Base-by-base conservation (phyloP, 2,797 vertebrate genomes). In the Huso huso region DNA sequence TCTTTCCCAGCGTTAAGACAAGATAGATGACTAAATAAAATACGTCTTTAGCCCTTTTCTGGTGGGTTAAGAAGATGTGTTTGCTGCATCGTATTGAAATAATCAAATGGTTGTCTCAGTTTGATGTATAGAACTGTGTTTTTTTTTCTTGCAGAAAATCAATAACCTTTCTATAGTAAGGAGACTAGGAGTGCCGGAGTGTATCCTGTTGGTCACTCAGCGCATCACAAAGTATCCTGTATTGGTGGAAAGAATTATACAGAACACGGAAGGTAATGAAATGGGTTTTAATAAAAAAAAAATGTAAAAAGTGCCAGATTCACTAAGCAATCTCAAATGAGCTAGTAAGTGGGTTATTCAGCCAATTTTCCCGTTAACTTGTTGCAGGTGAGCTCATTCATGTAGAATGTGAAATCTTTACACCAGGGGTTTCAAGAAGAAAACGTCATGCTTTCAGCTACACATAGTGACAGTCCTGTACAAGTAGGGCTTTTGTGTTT, bases 191-290 rank as follows among this genome's bases (percentile, higher is more conserved):
- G 82, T 99, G 51, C 92, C 92, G 0, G 96, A 99, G 69, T 99
- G 96, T 50, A 92, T 95, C 72, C 88, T 99, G 1, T 82, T 99
- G 50, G 94, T 99, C n/a, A 98, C 97, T 0, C 97, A 99, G 74
- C 94, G 97, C 66, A 95, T 99, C 74, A 99, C 93, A 71, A 99
- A 99, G 73, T 99, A 99, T 68, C 97, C 97, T 0, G 94, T 96
- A 1, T 81, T 99, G 48, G 87, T 99, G 79, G 95, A 98, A 63
- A 89, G 95, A 0, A 90, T 99, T 60, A 81, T 98, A 12, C 93
- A 93, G 69, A 94, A 98, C 75, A 97, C 95, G 0, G 91, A 94
- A 92, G 96, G 96, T 98, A 65, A 6, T 52, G 64, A 10, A 52
- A 7, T 52, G 15, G 18, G 6, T 65, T 13, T 0, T 1, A 50